phyloP scores from a whole-genome alignment of 2,888 invertebrate genomes.

The Caenorhabditis angaria region DNA sequence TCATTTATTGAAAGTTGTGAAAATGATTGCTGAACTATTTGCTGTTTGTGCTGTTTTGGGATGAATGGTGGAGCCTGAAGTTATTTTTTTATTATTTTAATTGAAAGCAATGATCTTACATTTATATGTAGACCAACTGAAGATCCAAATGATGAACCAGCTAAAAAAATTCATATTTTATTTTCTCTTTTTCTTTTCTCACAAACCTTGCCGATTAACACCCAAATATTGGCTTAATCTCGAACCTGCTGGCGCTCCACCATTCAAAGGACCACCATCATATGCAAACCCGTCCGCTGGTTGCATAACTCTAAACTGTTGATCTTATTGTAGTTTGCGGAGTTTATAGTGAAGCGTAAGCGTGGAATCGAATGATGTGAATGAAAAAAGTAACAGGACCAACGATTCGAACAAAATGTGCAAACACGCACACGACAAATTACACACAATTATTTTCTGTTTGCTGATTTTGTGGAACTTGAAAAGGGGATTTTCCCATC shows the following conservation, averaged over 20 bases:
- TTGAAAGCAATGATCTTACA: constrained; percentile 14
- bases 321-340: not conserved
- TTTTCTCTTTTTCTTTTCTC: not conserved
- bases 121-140: constrained; percentile 21
- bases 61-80: constrained; percentile 37
- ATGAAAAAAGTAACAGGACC: not conserved
- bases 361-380: not conserved
- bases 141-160: constrained; percentile 30
- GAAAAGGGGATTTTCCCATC: too few species aligned
- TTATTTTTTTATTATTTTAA: constrained; percentile 1
- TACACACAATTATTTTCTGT: not conserved
- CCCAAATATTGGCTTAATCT: constrained; percentile 38
- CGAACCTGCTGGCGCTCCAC: constrained; percentile 28
- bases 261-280: constrained; percentile 35
- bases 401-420: constrained; percentile 1
- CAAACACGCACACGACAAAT: not conserved
- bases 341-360: not conserved
- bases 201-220: constrained; percentile 19
- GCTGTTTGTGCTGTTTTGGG: constrained; percentile 38
- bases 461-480: too few species aligned
- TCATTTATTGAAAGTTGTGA: constrained; percentile 10
- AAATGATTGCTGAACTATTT: constrained; percentile 8
- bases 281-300: constrained; percentile 42
- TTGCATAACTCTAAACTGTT: constrained; percentile 19
- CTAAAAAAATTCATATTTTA: not conserved